Evolutionary conservation across 1,140 invertebrate species (phyloP), one percentile per base, ranked within the genome.

Genomic region (Drosophila gunungcola): DNA sequence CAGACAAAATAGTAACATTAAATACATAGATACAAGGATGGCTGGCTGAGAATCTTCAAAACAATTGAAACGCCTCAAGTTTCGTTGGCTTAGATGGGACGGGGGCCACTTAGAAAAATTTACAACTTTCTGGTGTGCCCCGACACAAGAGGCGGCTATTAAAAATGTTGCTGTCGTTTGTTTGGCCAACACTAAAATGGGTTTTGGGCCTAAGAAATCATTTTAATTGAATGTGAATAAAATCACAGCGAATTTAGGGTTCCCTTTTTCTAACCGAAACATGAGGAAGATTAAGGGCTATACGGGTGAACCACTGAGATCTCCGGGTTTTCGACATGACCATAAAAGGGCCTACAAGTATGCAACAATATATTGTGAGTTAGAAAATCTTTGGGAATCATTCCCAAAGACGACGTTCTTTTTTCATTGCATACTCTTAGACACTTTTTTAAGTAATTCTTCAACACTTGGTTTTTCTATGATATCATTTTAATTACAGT

Each of bases 41-140:
- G 13, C 6, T 5, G 25, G 52, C 5, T 29, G 61, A 25, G 43
- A 27, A 58, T 41, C 70, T 62, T 61, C 32, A 74, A 68, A 74
- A 74, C 70, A 74, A 74, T 74, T 74, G 70, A 74, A 74, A 64
- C 62, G 72, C 58, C 72, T 32, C 12, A 54, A 60, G 57, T 29
- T 13, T 38, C 7, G 1, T 1, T 11, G 10, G 38, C 5, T 2
- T 3, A 1, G 9, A 5, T 0, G 29, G 10, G 34, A 25, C 12
- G 12, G 36, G 12, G 13, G 42, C 56, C 49, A 64, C 49, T 78
- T 77, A 68, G 55, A 69, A 69, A 88, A 88, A 88, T 88, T 73
- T 88, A 88, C 79, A 86, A 88, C 78, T 82, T 85, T 73, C 61
- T 5, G 11, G 16, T 21, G 29, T 29, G 51, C 4, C 6, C 6